Evolutionary conservation across 2,888 invertebrate species (phyloP).

Genomic region (Phoronis australis): DNA sequence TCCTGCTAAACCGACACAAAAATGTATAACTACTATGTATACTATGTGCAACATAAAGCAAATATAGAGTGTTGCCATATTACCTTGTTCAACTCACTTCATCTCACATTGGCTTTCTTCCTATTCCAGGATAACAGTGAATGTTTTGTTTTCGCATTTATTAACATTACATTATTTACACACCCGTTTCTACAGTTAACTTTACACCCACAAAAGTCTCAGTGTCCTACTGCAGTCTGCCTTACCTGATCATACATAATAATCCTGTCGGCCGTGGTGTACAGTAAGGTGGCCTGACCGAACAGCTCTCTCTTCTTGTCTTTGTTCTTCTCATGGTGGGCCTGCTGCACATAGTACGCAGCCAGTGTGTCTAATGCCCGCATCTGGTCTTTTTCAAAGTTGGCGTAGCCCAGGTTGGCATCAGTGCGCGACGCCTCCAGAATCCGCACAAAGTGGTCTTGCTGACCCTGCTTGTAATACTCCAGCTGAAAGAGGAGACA

Average conservation of each 20-base stretch:
- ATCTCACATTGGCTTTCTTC: too few species aligned
- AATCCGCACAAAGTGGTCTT: conserved; percentile 89
- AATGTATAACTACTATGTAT: too few species aligned
- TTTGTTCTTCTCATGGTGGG: conserved; percentile 86
- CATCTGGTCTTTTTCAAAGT: conserved; percentile 97
- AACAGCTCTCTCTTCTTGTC: conserved; percentile 88
- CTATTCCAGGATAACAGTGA: too few species aligned
- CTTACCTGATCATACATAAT: conserved; percentile 97
- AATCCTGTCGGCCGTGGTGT: conserved; percentile 97
- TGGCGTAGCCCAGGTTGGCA: conserved; percentile 55
- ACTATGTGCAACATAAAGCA: too few species aligned
- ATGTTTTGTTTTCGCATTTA: too few species aligned
- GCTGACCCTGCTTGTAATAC: conserved; percentile 90
- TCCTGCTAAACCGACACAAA: too few species aligned
- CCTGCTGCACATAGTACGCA: conserved; percentile 86
- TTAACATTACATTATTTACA: too few species aligned
- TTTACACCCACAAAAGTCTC: too few species aligned
- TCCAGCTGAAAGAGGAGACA: conserved; percentile 76
- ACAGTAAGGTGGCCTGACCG: conserved; percentile 85
- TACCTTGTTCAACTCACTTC: too few species aligned
- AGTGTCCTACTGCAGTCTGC: too few species aligned
- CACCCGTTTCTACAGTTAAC: too few species aligned
- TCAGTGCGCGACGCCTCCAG: conserved; percentile 75
- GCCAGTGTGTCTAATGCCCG: conserved; percentile 95
- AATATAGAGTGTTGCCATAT: too few species aligned